Percentiles rank a stretch among this genome's conserved stretches.
Conservation (phyloP, 2,888 invertebrate species). For the Amitus sp. region DNA sequence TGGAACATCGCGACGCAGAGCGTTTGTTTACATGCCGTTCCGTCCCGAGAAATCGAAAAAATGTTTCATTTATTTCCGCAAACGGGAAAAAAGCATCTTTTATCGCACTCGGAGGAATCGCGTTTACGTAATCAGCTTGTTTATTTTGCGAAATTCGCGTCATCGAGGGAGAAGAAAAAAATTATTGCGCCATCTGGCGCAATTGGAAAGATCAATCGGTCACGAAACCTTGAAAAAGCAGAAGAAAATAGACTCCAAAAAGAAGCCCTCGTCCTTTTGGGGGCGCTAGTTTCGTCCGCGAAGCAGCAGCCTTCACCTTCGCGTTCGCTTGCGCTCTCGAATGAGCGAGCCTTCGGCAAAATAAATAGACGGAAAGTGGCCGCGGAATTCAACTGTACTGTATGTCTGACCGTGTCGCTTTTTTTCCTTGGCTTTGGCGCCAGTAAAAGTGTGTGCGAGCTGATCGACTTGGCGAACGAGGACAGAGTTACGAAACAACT, state of each 20-base stretch:
- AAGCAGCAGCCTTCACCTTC: conserved; percentile 7
- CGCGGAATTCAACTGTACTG: conserved; percentile 33
- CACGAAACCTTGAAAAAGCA: not conserved
- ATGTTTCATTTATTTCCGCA: not conserved
- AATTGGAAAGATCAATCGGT: not conserved
- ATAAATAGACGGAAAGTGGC: conserved; percentile 37
- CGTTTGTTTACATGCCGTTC: conserved; percentile 16
- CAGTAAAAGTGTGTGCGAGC: conserved; percentile 13
- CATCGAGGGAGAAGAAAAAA: too few relatives aligned
- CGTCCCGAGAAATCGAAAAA: too few relatives aligned
- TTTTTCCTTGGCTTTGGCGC: conserved; percentile 18
- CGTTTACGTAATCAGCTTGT: too few relatives aligned
- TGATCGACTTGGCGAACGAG: not conserved
- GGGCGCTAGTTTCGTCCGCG: too few relatives aligned
- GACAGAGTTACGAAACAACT: too few relatives aligned
- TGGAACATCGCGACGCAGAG: conserved; percentile 34
- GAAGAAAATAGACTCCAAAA: not conserved
- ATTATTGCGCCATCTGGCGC: too few relatives aligned
- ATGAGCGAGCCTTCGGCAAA: conserved; percentile 28
- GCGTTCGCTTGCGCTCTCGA: conserved; percentile 10
- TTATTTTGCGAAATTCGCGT: too few relatives aligned
- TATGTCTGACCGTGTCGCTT: conserved; percentile 18
- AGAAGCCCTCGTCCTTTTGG: not conserved
- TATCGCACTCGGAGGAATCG: too few relatives aligned
- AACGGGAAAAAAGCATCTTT: too few relatives aligned